Conservation (phyloP, 2,113 vertebrate genomes). For the Amblyopsis rosae region DNA sequence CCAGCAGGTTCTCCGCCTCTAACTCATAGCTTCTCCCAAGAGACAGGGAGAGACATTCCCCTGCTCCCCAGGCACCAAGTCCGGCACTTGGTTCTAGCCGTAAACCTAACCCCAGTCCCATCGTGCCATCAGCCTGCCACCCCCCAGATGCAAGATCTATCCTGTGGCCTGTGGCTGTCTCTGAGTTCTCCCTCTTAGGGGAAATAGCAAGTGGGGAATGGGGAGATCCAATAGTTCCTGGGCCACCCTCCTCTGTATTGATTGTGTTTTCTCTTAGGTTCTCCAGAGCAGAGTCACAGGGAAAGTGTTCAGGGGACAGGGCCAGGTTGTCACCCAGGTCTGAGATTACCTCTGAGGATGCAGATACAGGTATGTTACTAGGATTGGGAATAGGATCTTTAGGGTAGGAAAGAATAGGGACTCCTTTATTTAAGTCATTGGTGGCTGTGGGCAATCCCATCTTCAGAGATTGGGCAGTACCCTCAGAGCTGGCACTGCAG, state of each 20-base stretch:
- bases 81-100: constrained; percentile 47
- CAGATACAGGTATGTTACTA: constrained; percentile 79
- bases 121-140: constrained; percentile 50
- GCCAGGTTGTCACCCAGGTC: constrained; percentile 73
- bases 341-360: constrained; percentile 66
- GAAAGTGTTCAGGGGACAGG: constrained; percentile 63
- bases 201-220: constrained; percentile 77
- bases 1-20: constrained; percentile 70
- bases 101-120: constrained; percentile 44
- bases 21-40: constrained; percentile 68
- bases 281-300: constrained; percentile 74
- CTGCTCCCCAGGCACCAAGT: constrained; percentile 64
- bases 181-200: constrained; percentile 82
- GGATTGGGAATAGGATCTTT: constrained; percentile 74
- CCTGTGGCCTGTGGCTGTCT: constrained; percentile 58
- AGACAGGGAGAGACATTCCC: constrained; percentile 61
- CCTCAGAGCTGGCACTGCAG: constrained; percentile 29
- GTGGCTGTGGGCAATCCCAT: constrained; percentile 65
- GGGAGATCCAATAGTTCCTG: constrained; percentile 63
- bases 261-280: constrained; percentile 77
- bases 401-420: constrained; percentile 70
- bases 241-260: constrained; percentile 66
- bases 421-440: constrained; percentile 82
- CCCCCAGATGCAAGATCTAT: constrained; percentile 43
- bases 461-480: constrained; percentile 40